These are phyloP conservation scores for Clarias gariepinus DNA, from an alignment of 2,113 vertebrate species.

Conservation along the genomic window DNA sequence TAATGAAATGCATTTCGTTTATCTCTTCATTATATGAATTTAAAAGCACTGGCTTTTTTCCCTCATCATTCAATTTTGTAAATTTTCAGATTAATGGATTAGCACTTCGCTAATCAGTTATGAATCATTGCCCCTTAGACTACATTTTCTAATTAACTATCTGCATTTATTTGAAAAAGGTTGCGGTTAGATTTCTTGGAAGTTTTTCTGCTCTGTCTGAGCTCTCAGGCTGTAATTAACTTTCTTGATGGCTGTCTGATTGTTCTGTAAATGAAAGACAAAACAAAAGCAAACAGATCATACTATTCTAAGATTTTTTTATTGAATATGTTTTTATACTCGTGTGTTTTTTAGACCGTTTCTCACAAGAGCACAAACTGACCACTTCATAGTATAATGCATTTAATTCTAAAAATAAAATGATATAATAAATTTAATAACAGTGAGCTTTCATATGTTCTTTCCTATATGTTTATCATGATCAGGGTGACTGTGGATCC, in stretches of 20 bases:
- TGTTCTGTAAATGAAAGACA: not conserved
- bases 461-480: not conserved
- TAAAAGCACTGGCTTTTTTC: slow-evolving; percentile 8
- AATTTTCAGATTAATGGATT: slow-evolving; percentile 22
- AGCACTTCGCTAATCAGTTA: slow-evolving; percentile 8
- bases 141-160: slow-evolving; percentile 21
- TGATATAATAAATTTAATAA: too few species aligned
- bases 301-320: not conserved
- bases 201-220: not conserved
- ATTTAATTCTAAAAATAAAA: not conserved
- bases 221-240: not conserved
- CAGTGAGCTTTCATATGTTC: not conserved
- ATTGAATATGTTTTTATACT: not conserved
- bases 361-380: not conserved
- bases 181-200: not conserved
- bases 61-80: not conserved
- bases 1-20: not conserved
- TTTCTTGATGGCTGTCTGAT: not conserved
- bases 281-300: not conserved
- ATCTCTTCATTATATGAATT: not conserved
- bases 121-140: slow-evolving; percentile 10
- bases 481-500: not conserved
- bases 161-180: slow-evolving; percentile 22
- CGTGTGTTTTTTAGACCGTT: not conserved
- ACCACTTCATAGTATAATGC: not conserved